A percentile compares a stretch with the other conserved stretches of the same genome.
phyloP scores from a whole-genome alignment of 1,140 invertebrate genomes.

The Lucilia cuprina region DNA sequence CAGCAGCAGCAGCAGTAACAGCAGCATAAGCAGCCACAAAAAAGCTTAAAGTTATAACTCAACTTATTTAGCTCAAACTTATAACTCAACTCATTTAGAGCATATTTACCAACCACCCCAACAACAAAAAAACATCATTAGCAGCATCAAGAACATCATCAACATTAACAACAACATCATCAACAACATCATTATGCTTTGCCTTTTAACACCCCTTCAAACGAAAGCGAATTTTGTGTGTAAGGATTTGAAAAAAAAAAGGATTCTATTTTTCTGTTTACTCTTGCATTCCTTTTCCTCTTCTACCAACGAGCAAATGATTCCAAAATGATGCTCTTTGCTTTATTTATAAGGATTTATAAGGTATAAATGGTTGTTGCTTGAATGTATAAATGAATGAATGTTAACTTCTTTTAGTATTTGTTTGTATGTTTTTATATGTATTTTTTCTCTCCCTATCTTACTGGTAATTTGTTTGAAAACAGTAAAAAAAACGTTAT shows the following conservation, averaged over 20 bases:
- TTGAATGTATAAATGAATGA: neutral
- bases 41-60: neutral
- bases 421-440: neutral
- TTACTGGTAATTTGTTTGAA: neutral
- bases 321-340: slow-evolving; percentile 21
- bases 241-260: neutral
- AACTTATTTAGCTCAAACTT: neutral
- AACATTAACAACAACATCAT: neutral
- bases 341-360: slow-evolving; percentile 26
- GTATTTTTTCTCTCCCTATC: neutral
- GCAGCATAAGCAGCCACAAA: neutral
- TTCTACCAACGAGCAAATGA: slow-evolving; percentile 8
- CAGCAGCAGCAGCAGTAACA: too few relatives aligned
- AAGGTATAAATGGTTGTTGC: slow-evolving; percentile 4
- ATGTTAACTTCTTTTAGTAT: neutral
- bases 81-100: neutral
- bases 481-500: neutral
- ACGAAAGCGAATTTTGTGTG: slow-evolving; percentile 26
- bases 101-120: neutral
- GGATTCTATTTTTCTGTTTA: neutral
- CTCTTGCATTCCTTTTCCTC: neutral
- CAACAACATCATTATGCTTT: neutral
- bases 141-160: neutral
- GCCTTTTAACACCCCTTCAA: neutral
- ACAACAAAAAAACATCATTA: neutral